phyloP scores from a whole-genome alignment of 2,888 invertebrate species.

The Empis stercorea region DNA sequence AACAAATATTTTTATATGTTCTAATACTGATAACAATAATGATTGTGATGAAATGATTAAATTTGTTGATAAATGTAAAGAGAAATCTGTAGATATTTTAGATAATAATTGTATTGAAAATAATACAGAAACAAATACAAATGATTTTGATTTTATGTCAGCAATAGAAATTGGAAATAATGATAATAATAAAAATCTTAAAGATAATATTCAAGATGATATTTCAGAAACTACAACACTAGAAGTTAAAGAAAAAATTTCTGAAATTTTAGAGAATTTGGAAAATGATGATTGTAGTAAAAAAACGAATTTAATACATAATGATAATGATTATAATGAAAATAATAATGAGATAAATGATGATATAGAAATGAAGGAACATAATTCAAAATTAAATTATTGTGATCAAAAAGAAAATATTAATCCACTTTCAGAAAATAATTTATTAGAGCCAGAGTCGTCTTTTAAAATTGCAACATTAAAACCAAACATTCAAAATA shows the following conservation, averaged over 20 bases:
- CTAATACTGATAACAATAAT: neutral
- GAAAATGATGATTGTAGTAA: conserved; percentile 29
- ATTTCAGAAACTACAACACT: conserved; percentile 13
- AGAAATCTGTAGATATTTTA: neutral
- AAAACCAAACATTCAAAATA: neutral
- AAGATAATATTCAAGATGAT: neutral
- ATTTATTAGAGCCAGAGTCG: neutral
- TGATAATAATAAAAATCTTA: conserved; percentile 14
- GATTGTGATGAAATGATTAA: neutral
- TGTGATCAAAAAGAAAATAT: conserved; percentile 15
- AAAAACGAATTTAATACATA: neutral
- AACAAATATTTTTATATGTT: neutral
- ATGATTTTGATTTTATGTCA: neutral
- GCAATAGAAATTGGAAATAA: conserved; percentile 10
- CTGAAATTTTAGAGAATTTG: conserved; percentile 30
- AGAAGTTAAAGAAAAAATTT: conserved; percentile 30
- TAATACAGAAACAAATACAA: neutral
- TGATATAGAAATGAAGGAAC: conserved; percentile 11
- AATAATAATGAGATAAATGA: conserved; percentile 19
- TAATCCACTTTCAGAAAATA: conserved; percentile 2
- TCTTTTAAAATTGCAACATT: neutral
- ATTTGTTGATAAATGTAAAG: neutral
- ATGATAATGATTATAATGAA: conserved; percentile 18
- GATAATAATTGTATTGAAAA: neutral
- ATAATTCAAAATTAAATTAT: neutral